Base-by-base conservation (phyloP, 2,797 vertebrate genomes). In the Clarias pachynema region DNA sequence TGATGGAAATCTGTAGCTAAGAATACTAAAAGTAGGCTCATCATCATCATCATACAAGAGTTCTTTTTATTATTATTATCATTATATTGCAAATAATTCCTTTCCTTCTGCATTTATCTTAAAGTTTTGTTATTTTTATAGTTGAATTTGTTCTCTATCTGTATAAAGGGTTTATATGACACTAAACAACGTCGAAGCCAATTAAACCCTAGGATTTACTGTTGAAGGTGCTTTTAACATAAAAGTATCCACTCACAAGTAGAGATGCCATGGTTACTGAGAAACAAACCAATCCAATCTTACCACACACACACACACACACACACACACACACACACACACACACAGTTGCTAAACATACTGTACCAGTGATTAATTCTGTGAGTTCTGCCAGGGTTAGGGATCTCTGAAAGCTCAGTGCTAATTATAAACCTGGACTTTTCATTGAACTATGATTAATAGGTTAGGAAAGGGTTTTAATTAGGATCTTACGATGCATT, bases 281-380 rank as follows among this genome's bases (percentile, higher is more conserved):
- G 75, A 84, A 81, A 73, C 69, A 85, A 83, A 62, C 80, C 79
- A 83, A 86, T 85, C 63, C 66, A 85, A 87, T 77, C 70, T 75
- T 15, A 75, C 80, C 78, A 68, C 69, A 60, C 69, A 56, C 56
- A 68, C 49, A 63, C 68, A 40, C 31, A 68, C 62, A 68, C 57
- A 59, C 57, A 59, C 57, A 59, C 57, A 7, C 57, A 26, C 62
- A 60, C 49, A 57, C 68, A 37, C 57, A 20, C 18, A 59, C 57
- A 59, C 18, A 22, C 18, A 59, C 20, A 85, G 63, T 29, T 63
- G 81, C 84, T 81, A 77, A 83, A 40, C 75, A 78, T 85, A 49
- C 83, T 87, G 57, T n/a, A 44, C 69, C 4, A 49, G 40, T 73
- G 24, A 49, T 44, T 70, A 26, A 26, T 24, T 24, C 37, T 9